Percentiles rank a stretch among this genome's conserved stretches.
Conservation (phyloP, 1,140 invertebrate genomes). For the Agrypnia vestita region DNA sequence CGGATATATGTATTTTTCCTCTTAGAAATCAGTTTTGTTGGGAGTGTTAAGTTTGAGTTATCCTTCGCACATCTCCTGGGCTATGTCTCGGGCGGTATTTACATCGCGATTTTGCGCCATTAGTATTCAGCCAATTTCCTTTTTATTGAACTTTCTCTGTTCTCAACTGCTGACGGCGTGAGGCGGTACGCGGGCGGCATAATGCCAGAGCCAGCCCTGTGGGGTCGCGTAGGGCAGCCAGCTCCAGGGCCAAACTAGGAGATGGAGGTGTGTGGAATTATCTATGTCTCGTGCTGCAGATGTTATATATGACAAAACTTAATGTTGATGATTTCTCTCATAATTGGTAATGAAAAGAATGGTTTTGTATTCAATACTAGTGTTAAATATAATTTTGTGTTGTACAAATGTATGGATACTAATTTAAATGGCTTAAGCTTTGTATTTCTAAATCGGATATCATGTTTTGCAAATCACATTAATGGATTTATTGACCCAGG, state of each 20-base stretch:
- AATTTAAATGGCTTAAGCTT: too few species aligned
- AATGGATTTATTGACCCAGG: too few species aligned
- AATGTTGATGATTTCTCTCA: too few species aligned
- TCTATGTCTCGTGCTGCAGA: too few species aligned
- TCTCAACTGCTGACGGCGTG: conserved; percentile 50
- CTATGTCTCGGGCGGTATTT: conserved; percentile 32
- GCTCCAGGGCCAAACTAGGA: background rate
- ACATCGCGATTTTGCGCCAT: conserved; percentile 46
- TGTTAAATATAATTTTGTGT: too few species aligned
- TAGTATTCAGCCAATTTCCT: conserved; percentile 59
- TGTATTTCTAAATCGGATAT: too few species aligned
- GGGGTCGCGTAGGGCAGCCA: background rate
- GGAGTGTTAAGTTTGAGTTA: conserved; percentile 14
- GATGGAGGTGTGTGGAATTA: too few species aligned
- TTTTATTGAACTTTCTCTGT: conserved; percentile 58
- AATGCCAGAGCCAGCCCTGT: background rate
- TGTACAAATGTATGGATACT: too few species aligned
- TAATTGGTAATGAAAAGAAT: too few species aligned
- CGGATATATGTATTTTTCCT: background rate
- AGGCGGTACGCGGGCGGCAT: conserved; percentile 40
- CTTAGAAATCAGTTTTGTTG: background rate
- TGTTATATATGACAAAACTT: too few species aligned
- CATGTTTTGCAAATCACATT: too few species aligned
- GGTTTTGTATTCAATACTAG: too few species aligned
- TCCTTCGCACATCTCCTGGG: conserved; percentile 12